Conservation (phyloP, 2,797 vertebrate genomes). For the Acanthurus leucopareius region DNA sequence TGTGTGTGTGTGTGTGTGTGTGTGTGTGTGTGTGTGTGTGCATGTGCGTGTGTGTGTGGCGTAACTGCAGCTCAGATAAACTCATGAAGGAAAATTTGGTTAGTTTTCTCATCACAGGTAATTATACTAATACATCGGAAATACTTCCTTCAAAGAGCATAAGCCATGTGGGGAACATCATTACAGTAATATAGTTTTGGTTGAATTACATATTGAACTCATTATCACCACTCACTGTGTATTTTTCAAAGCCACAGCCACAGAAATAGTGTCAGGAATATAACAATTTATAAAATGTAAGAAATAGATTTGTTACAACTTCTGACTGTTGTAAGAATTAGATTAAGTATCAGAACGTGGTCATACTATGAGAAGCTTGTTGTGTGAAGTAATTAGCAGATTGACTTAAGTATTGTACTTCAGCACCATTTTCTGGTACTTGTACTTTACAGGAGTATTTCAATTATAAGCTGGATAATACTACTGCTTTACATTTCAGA, state of each 20-base stretch:
- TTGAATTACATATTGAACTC: slow-evolving; percentile 93
- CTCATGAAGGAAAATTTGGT: slow-evolving; percentile 94
- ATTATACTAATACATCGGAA: slow-evolving; percentile 96
- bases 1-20: too few relatives aligned
- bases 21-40: too few relatives aligned
- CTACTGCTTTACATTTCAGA: background rate
- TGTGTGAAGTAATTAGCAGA: too few relatives aligned
- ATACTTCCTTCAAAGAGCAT: slow-evolving; percentile 94
- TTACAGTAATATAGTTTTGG: slow-evolving; percentile 94
- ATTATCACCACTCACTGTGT: slow-evolving; percentile 90
- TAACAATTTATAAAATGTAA: slow-evolving; percentile 80
- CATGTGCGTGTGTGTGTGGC: too few relatives aligned
- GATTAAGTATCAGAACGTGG: background rate
- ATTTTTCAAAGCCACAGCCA: slow-evolving; percentile 74
- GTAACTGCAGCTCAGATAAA: slow-evolving; percentile 91
- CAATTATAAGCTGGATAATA: background rate
- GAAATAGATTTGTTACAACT: slow-evolving; percentile 21
- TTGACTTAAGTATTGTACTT: background rate
- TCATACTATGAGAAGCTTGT: background rate
- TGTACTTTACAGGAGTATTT: background rate
- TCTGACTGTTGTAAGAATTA: background rate
- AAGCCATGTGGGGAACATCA: slow-evolving; percentile 92
- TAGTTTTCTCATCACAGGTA: slow-evolving; percentile 96
- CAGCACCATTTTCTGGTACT: background rate
- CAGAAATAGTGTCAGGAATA: slow-evolving; percentile 39